Conservation (phyloP, 2,888 invertebrate species). For the Mythimna lalbum region DNA sequence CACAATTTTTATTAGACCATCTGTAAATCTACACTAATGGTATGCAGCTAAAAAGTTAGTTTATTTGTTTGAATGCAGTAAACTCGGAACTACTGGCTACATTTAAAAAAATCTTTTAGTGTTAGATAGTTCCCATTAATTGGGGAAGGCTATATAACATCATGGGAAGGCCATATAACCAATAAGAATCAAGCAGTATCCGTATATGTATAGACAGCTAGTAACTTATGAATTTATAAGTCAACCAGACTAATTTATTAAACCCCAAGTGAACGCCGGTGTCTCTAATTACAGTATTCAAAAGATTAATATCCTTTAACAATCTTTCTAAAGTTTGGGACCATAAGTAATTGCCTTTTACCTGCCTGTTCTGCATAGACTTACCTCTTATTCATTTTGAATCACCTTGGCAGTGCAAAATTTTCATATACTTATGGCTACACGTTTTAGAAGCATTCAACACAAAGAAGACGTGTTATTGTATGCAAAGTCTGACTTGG, state of each 20-base stretch:
- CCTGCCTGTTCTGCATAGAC: not conserved
- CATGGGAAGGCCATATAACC: no score
- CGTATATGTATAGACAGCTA: no score
- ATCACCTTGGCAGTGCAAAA: conserved; percentile 24
- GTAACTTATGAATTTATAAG: not conserved
- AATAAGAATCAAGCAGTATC: no score
- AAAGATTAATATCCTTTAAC: not conserved
- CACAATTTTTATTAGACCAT: not conserved
- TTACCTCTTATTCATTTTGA: not conserved
- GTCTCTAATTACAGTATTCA: no score
- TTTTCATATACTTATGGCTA: conserved; percentile 1
- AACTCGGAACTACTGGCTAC: no score
- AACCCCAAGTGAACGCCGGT: no score
- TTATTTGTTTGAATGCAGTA: no score
- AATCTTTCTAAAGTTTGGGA: not conserved
- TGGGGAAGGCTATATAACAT: no score
- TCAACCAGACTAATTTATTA: not conserved
- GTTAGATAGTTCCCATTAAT: no score
- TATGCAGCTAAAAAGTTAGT: no score
- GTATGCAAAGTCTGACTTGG: conserved; percentile 54
- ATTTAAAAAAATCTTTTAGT: no score
- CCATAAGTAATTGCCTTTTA: not conserved
- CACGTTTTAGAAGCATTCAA: conserved; percentile 14
- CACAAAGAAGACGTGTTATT: conserved; percentile 51
- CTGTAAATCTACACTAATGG: no score